Conservation (phyloP, 2,888 invertebrate species). For the Melanophora roralis region DNA sequence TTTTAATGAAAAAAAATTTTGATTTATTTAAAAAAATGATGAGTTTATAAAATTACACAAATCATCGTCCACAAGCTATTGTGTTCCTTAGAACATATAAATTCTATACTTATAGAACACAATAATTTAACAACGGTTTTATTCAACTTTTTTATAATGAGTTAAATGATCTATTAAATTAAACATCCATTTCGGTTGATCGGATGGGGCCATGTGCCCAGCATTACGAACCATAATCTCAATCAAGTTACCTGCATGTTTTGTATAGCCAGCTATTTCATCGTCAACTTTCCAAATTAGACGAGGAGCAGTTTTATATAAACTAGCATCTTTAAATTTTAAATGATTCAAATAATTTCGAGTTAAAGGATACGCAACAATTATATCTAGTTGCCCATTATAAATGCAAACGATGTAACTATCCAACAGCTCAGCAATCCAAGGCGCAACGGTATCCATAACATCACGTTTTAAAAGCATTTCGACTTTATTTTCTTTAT, state of each 20-base stretch:
- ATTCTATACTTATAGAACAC: too few species aligned
- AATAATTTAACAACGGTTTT: background rate
- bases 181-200: constrained; percentile 87
- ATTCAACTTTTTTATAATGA: constrained; percentile 66
- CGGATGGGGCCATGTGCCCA: constrained; percentile 89
- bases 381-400: constrained; percentile 94
- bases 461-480: constrained; percentile 85
- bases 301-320: constrained; percentile 83
- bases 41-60: too few species aligned
- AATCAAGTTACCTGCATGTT: constrained; percentile 83
- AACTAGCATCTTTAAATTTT: constrained; percentile 82
- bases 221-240: constrained; percentile 87
- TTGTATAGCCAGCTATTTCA: constrained; percentile 87
- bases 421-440: constrained; percentile 83
- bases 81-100: too few species aligned
- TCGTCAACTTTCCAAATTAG: constrained; percentile 84
- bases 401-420: constrained; percentile 84
- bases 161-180: constrained; percentile 81
- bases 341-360: constrained; percentile 86
- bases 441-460: constrained; percentile 87
- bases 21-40: too few species aligned
- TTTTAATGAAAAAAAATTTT: too few species aligned
- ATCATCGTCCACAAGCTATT: too few species aligned
- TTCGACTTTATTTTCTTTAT: constrained; percentile 81
- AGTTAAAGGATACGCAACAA: constrained; percentile 92